These are phyloP conservation scores for Euthynnus affinis DNA, from an alignment of 2,797 vertebrate species.

Conservation along the genomic window DNA sequence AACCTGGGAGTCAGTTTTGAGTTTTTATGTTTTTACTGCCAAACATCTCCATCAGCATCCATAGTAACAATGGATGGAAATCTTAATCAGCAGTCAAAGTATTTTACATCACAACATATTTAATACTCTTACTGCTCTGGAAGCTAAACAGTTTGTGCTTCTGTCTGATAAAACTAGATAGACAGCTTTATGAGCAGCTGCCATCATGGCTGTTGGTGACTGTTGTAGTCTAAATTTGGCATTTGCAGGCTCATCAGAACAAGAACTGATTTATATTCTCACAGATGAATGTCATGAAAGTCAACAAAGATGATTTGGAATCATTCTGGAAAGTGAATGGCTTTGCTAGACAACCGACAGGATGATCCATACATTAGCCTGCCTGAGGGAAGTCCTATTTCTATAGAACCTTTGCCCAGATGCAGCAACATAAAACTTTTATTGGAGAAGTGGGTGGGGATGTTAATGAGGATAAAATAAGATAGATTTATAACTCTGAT, in stretches of 20 bases:
- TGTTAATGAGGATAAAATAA: not conserved
- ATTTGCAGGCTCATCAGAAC: constrained; percentile 5
- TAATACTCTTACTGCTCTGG: not conserved
- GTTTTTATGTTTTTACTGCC: constrained; percentile 11
- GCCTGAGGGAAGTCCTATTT: constrained; percentile 4
- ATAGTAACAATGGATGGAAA: not conserved
- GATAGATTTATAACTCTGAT: not conserved
- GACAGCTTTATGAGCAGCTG: constrained; percentile 33
- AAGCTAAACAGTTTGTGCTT: constrained; percentile 6
- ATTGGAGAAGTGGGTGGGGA: not conserved
- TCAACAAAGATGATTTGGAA: constrained; percentile 36
- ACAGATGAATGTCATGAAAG: constrained; percentile 20
- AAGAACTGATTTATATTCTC: constrained; percentile 15
- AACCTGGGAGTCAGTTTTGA: not conserved
- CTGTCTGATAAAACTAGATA: constrained; percentile 14
- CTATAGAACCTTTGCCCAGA: not conserved
- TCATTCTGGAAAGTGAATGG: constrained; percentile 21
- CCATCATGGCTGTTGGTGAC: constrained; percentile 10
- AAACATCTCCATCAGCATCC: not conserved
- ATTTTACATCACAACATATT: not conserved
- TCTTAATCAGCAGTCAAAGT: not conserved
- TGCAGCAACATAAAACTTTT: constrained; percentile 15
- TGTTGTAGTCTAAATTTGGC: constrained; percentile 23
- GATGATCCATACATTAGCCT: constrained; percentile 8
- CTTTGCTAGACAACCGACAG: constrained; percentile 7